Conservation (phyloP, 2,888 invertebrate genomes). For the Metacarcinus magister region DNA sequence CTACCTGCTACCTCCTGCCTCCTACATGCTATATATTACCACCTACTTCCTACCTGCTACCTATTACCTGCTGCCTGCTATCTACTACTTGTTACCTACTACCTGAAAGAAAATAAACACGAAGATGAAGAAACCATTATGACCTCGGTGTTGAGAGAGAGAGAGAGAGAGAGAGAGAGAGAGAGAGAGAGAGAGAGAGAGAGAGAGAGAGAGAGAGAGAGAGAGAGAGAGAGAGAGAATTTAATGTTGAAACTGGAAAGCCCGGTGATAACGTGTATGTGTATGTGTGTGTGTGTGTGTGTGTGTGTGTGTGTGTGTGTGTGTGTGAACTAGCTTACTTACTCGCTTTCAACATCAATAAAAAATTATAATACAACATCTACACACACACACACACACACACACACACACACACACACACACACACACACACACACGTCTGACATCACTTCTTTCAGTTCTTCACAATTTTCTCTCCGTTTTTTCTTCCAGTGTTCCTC, state of each 20-base stretch:
- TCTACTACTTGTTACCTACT: no score
- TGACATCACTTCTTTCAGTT: background rate
- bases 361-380: background rate
- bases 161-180: no score
- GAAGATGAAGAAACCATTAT: no score
- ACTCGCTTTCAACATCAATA: background rate
- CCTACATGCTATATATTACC: no score
- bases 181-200: no score
- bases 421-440: background rate
- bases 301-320: slow-evolving; percentile 35
- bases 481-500: background rate
- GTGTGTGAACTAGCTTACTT: background rate
- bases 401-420: background rate
- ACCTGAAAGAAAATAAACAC: no score
- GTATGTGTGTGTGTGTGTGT: slow-evolving; percentile 6
- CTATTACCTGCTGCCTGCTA: no score
- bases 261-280: background rate
- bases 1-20: no score
- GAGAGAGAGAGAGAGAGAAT: no score
- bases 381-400: background rate
- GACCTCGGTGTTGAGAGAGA: no score
- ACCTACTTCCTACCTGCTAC: no score
- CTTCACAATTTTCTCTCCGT: background rate
- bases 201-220: no score
- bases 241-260: background rate